Conservation (phyloP, 2,888 invertebrate species). For the Xylocampa areola region DNA sequence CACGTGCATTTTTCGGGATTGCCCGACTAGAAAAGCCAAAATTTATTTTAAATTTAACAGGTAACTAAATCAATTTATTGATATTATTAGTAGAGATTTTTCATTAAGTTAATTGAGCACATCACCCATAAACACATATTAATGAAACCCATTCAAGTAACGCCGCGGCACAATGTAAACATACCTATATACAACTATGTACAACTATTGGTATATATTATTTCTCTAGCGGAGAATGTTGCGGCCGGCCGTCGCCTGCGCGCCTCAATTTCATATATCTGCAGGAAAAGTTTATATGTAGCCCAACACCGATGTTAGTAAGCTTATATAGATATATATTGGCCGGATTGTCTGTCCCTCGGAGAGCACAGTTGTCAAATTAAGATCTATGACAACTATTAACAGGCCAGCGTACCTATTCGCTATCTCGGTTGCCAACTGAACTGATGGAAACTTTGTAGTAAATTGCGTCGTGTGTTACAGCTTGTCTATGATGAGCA, state of each 20-base stretch:
- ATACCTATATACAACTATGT: conserved; percentile 87
- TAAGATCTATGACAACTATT: too few species aligned
- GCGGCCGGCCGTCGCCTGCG: conserved; percentile 80
- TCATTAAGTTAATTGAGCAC: conserved; percentile 38
- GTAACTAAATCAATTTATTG: too few species aligned
- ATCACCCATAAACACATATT: conserved; percentile 31
- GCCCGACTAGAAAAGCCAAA: too few species aligned
- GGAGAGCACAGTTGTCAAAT: too few species aligned
- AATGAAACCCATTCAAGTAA: conserved; percentile 13
- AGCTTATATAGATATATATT: conserved; percentile 8
- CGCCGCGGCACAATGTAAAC: conserved; percentile 80
- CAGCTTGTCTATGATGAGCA: too few species aligned
- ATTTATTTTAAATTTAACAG: neutral
- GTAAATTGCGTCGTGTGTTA: too few species aligned
- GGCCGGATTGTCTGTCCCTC: too few species aligned
- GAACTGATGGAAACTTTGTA: too few species aligned
- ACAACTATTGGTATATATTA: conserved; percentile 75
- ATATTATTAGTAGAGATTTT: too few species aligned
- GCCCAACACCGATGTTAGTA: conserved; percentile 67
- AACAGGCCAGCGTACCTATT: too few species aligned
- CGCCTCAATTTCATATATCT: conserved; percentile 83
- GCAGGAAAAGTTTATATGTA: conserved; percentile 65
- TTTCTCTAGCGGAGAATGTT: conserved; percentile 76
- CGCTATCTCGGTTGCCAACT: too few species aligned
- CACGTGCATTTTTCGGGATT: too few species aligned